These are phyloP conservation scores for Tilapia sparmanii DNA, from an alignment of 2,113 vertebrate genomes.

Conservation along the genomic window DNA sequence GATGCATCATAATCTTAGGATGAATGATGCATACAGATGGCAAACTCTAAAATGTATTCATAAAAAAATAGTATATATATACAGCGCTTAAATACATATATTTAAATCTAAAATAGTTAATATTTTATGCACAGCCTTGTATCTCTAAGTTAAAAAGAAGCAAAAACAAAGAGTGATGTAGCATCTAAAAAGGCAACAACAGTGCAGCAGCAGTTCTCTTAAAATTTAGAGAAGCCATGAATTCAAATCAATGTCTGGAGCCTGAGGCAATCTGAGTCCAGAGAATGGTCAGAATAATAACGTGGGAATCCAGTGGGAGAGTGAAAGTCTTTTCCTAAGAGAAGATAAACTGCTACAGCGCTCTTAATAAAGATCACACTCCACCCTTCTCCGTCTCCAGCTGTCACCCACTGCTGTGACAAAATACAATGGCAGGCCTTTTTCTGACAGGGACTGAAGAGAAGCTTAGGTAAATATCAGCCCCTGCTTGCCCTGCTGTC, in stretches of 20 bases:
- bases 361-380: background rate
- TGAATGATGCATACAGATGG: background rate
- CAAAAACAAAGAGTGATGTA: background rate
- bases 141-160: background rate
- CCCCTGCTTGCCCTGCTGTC: background rate
- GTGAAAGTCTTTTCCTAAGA: background rate
- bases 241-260: slow-evolving; percentile 20
- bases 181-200: background rate
- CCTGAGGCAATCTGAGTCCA: background rate
- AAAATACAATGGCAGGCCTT: slow-evolving; percentile 13
- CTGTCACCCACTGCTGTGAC: slow-evolving; percentile 16
- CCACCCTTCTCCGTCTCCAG: slow-evolving; percentile 17
- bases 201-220: background rate
- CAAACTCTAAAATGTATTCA: background rate
- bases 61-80: background rate
- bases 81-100: background rate
- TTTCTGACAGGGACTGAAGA: background rate
- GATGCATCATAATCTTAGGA: slow-evolving; percentile 38
- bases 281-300: slow-evolving; percentile 21
- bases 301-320: background rate
- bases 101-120: background rate
- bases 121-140: background rate
- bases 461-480: background rate
- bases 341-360: background rate
- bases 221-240: slow-evolving; percentile 13